Base-by-base conservation (phyloP, 2,888 invertebrate genomes). In the Dicranocentrus wangi region DNA sequence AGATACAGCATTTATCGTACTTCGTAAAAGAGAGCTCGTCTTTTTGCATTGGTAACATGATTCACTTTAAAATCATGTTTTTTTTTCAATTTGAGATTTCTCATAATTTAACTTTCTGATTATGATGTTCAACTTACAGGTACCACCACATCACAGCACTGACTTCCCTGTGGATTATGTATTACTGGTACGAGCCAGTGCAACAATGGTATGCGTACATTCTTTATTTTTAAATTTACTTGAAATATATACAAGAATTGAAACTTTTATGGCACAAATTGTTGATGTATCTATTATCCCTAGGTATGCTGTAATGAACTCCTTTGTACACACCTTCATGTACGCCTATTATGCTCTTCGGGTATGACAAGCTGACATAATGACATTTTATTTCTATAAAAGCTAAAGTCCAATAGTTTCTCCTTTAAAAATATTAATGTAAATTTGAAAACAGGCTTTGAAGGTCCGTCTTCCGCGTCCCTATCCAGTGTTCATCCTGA, bases 151-250 rank as follows among this genome's bases (percentile, higher is more conserved):
- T 85, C 25, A 85, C 85, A 8, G 84, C 85, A 15, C 71, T 85
- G 1, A 77, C 83, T 80, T 80, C 82, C 43, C 84, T 83, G 85
- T 85, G 85, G 85, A 81, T 85, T 43, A 85, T 85, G 85, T 85
- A 85, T 78, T 71, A 83, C 51, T 78, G 79, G 76, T 85, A 85
- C 70, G 85, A 85, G 66, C 85, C 85, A 21, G 81, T 79, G 19
- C 85, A 85, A 58, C 75, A 82, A 23, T 83, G 82, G 82, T 76
- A 76, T n/a, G n/a, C n/a, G n/a, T n/a, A n/a, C n/a, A n/a, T n/a
- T n/a, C n/a, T n/a, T n/a, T n/a, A n/a, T n/a, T n/a, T n/a, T n/a
- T n/a, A n/a, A n/a, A n/a, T n/a, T n/a, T n/a, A n/a, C n/a, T n/a
- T n/a, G n/a, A n/a, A n/a, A n/a, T n/a, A n/a, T n/a, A n/a, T n/a